Evolutionary conservation across 2,888 invertebrate genomes (phyloP).

Genomic region (Rhaphigaster nebulosa): DNA sequence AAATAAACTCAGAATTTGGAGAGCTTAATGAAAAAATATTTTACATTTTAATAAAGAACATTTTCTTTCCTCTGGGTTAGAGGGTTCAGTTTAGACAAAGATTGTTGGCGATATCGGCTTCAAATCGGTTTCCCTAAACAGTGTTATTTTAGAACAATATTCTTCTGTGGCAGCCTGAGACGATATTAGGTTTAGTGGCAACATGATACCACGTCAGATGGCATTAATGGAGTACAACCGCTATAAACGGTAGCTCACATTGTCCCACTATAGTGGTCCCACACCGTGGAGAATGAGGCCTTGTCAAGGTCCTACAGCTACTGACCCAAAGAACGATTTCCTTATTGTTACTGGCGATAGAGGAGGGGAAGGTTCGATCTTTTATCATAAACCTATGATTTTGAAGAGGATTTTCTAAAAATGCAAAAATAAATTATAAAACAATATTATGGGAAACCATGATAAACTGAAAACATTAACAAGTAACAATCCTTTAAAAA

Average conservation of each 20-base stretch:
- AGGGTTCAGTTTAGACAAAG: too few relatives aligned
- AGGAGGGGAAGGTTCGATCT: background rate
- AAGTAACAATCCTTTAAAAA: too few relatives aligned
- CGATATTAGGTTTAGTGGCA: background rate
- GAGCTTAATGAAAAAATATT: too few relatives aligned
- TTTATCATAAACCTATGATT: background rate
- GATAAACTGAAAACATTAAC: too few relatives aligned
- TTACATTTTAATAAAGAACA: too few relatives aligned
- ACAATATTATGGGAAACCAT: too few relatives aligned
- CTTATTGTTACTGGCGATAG: background rate
- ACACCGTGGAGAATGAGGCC: background rate
- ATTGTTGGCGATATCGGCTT: too few relatives aligned
- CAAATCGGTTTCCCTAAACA: too few relatives aligned
- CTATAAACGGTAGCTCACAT: constrained; percentile 27
- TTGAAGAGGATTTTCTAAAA: background rate
- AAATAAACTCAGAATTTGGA: too few relatives aligned
- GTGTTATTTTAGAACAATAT: too few relatives aligned
- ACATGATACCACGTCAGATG: background rate
- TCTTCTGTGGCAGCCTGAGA: background rate
- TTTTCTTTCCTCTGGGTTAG: too few relatives aligned
- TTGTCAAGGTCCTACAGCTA: constrained; percentile 13
- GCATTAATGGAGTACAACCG: background rate
- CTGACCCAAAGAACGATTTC: constrained; percentile 18
- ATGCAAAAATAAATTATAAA: too few relatives aligned
- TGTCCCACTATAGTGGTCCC: background rate